Evolutionary conservation across 1,140 invertebrate genomes (phyloP), one percentile per base, ranked within the genome.

Genomic region (Lepidostoma basale): DNA sequence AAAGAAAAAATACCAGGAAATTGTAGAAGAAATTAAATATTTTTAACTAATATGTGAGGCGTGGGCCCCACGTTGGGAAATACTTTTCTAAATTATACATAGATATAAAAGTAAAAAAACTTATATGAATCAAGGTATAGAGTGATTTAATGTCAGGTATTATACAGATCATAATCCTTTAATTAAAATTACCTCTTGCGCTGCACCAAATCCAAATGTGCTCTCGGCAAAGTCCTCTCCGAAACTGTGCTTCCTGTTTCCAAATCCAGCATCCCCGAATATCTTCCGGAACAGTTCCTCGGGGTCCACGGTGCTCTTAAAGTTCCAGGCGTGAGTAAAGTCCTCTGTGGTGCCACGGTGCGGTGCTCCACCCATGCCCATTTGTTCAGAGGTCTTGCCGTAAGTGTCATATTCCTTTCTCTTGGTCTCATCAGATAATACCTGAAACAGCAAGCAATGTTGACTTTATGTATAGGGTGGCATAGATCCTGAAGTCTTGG

Each of bases 261-360:
- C 85, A 74, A 93, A 92, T 12, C 87, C 89, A 62, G 85, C 88
- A 72, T 93, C 89, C 8, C 92, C 92, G 78, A 94, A 95, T 73
- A 95, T 95, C 79, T 93, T 94, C 49, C 92, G 85, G 80, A 99
- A 99, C 3, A 99, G 79, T 79, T 99, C 97, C 77, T 99, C 96
- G 3, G 97, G 96, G 81, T 98, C 94, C 63, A 98, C 89, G 0
- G 88, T 89, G 0, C 95, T 93, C 69, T 92, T 90, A 74, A 93
- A 97, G 69, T 93, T 86, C 91, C 92, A 96, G 63, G 84, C 85
- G 72, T 90, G 85, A 52, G 82, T 84, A 70, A 89, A 91, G 20
- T 86, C 86, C 65, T 89, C 85, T 8, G 85, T 77, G 4, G 81
- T 77, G 42, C 79, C 74, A 3, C 79, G 74, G 0, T 76, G 76